A percentile compares a stretch with the other conserved stretches of the same genome.
Conservation (phyloP, 2,888 invertebrate species). For the Microctonus hyperodae region DNA sequence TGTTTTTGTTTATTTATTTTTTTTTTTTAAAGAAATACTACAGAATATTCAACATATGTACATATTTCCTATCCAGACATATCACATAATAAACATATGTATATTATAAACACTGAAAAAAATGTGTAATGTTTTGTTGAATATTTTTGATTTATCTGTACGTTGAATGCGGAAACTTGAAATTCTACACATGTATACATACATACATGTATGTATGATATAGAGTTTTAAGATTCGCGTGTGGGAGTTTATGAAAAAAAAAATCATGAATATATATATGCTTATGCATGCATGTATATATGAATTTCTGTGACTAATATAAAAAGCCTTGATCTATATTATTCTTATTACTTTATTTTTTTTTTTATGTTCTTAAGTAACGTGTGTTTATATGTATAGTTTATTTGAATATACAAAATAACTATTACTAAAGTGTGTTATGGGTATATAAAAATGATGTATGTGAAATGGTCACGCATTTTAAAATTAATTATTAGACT, state of each 20-base stretch:
- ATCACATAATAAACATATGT: too few species aligned
- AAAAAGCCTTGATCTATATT: conserved; percentile 24
- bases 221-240: conserved; percentile 21
- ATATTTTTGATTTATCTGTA: too few species aligned
- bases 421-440: not conserved
- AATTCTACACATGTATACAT: too few species aligned
- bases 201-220: not conserved
- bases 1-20: too few species aligned
- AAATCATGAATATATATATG: too few species aligned
- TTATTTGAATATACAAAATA: not conserved
- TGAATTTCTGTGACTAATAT: not conserved
- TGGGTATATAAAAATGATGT: not conserved
- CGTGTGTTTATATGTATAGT: not conserved
- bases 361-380: not conserved
- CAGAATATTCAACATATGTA: not conserved
- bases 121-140: too few species aligned
- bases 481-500: not conserved
- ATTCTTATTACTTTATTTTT: conserved; percentile 12
- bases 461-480: not conserved
- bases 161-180: conserved; percentile 9
- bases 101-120: too few species aligned
- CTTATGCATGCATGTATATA: conserved; percentile 8
- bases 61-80: too few species aligned
- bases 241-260: conserved; percentile 13
- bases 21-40: too few species aligned